A percentile compares a stretch with the other conserved stretches of the same genome.
phyloP scores from a whole-genome alignment of 2,797 vertebrate species.

The Tympanoctomys barrerae region DNA sequence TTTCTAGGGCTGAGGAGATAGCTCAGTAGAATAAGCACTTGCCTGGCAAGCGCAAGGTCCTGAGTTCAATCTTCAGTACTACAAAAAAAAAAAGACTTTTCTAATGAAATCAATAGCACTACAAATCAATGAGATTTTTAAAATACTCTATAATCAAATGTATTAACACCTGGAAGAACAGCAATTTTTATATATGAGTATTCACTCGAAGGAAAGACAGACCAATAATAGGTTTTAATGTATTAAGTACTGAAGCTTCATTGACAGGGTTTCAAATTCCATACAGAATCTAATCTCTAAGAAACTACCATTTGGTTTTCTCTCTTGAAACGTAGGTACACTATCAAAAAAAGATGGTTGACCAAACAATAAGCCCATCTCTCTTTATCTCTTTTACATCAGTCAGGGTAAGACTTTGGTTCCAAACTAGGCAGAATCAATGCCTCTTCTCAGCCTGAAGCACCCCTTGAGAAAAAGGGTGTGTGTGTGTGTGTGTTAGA shows the following conservation, averaged over 20 bases:
- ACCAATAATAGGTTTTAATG: not conserved
- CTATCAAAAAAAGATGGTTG: not conserved
- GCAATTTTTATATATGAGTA: not conserved
- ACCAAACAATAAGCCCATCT: not conserved
- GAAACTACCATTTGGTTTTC: not conserved
- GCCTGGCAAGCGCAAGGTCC: too few species aligned
- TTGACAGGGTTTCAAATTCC: not conserved
- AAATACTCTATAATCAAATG: not conserved
- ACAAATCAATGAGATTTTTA: not conserved
- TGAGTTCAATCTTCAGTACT: too few species aligned
- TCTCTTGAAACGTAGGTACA: too few species aligned
- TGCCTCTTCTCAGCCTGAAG: not conserved
- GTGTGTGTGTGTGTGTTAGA: not conserved
- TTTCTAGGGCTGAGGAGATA: not conserved
- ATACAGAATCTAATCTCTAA: not conserved
- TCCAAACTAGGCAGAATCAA: not conserved
- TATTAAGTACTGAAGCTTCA: not conserved
- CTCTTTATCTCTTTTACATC: not conserved
- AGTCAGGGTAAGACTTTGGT: not conserved
- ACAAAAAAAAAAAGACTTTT: not conserved
- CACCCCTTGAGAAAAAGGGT: not conserved
- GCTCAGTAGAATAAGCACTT: too few species aligned
- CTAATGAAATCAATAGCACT: not conserved
- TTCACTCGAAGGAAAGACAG: conserved; percentile 12
- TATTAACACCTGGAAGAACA: not conserved